These are phyloP conservation scores for Forbesichthys papilliferus DNA, from an alignment of 2,113 vertebrate genomes.

Conservation along the genomic window DNA sequence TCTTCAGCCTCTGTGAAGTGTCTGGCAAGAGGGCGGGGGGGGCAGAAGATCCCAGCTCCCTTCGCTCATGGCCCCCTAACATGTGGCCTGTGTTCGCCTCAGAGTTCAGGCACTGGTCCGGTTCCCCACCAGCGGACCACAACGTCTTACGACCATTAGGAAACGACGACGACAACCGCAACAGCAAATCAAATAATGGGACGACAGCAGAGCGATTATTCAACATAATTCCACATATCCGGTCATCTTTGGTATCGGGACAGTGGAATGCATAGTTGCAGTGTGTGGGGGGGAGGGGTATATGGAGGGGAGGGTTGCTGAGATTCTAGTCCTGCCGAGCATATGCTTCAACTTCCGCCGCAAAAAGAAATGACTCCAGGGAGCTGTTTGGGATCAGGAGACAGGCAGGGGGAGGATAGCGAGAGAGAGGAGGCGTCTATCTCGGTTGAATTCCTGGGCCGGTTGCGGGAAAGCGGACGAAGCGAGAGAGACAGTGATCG, in stretches of 20 bases:
- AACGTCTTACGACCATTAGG: conserved; percentile 47
- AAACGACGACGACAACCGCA: conserved; percentile 14
- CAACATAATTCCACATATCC: conserved; percentile 74
- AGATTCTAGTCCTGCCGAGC: conserved; percentile 60
- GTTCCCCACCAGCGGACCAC: conserved; percentile 49
- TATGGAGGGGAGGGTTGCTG: conserved; percentile 63
- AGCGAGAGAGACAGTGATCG: conserved; percentile 28
- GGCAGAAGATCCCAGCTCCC: no score
- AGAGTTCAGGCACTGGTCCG: conserved; percentile 49
- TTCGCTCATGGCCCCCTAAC: no score
- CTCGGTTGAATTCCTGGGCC: conserved; percentile 61
- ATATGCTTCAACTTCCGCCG: conserved; percentile 57
- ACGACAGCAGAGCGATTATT: conserved; percentile 47
- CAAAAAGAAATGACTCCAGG: conserved; percentile 46
- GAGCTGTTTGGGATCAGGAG: conserved; percentile 63
- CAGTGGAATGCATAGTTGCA: conserved; percentile 93
- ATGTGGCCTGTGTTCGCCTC: conserved; percentile 19
- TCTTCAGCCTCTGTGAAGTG: neutral
- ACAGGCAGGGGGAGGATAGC: conserved; percentile 38
- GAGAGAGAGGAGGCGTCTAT: conserved; percentile 30
- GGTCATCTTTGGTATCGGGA: conserved; percentile 90
- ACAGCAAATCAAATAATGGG: neutral
- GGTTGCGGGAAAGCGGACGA: conserved; percentile 49
- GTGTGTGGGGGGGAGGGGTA: conserved; percentile 19
- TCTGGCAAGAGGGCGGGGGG: no score